These are phyloP conservation scores for Variabilichromis moorii DNA, from an alignment of 2,113 vertebrate species.

Conservation along the genomic window DNA sequence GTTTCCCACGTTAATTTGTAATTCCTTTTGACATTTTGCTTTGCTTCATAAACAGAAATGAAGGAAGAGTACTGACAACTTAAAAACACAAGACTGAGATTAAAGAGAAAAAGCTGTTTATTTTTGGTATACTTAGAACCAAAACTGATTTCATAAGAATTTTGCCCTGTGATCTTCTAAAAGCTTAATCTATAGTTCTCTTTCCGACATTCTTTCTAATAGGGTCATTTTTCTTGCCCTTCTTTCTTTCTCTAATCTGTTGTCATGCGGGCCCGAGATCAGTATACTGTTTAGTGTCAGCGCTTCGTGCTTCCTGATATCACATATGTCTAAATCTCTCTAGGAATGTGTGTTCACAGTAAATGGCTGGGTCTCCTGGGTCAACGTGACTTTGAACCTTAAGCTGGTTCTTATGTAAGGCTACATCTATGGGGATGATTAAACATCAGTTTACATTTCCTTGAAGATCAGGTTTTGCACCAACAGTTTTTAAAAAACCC, in stretches of 20 bases:
- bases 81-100: not conserved
- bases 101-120: not conserved
- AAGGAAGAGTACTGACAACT: not conserved
- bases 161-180: not conserved
- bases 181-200: not conserved
- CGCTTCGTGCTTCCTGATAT: not conserved
- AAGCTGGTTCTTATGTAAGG: constrained; percentile 24
- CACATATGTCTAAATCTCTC: constrained; percentile 26
- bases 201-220: not conserved
- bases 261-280: not conserved
- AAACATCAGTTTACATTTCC: not conserved
- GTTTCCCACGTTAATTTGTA: not conserved
- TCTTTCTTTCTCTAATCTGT: constrained; percentile 26
- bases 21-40: not conserved
- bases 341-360: constrained; percentile 8
- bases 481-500: not conserved
- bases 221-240: not conserved
- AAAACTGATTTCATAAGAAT: not conserved
- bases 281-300: constrained; percentile 1
- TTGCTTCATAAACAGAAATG: not conserved
- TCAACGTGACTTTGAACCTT: not conserved
- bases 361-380: not conserved
- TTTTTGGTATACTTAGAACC: not conserved
- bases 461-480: not conserved
- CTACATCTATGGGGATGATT: not conserved